Base-by-base conservation (phyloP, 2,888 invertebrate species). In the Carpatolechia fugitivella region DNA sequence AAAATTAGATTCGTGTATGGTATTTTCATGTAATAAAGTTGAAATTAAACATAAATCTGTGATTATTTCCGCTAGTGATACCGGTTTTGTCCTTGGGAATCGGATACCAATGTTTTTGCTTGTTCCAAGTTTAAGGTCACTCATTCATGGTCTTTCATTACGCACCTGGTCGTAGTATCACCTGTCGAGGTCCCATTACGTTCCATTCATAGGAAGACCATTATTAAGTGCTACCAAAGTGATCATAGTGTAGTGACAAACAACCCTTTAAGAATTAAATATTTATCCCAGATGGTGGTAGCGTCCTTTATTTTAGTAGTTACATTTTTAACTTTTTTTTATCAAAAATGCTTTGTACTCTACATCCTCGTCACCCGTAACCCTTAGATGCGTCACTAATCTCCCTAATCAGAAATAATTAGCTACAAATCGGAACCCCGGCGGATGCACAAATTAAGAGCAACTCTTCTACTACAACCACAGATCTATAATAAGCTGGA, bases 371-470 rank as follows among this genome's bases (percentile, higher is more conserved):
- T 29, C 36, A 13, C 38, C 36, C 36, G 29, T 50, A 53, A 41
- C 33, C 18, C 38, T 31, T 14, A 18, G 51, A 58, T 51, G 51
- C 54, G 52, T 51, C 24, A 55, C 60, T 56, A 60, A 56, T 56
- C 46, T 41, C 38, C 16, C 61, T 62, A 62, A 65, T 68, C 61
- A 65, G 59, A 61, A 66, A 62, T 68, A 68, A 71, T 72, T 65
- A 63, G 60, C 56, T 55, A 56, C 64, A 62, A 63, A 68, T 70
- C 58, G 56, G 56, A 63, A 61, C 55, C 58, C 58, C 61, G 58
- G 60, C 73, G 74, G 74, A 73, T 65, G 68, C 56, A 62, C 66
- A 66, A 71, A 72, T 73, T 70, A 65, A 66, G 62, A 44, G 18
- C 56, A 54, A 50, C 56, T 56, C 54, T 56, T 52, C 29, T 11